Base-by-base conservation (phyloP, 2,888 invertebrate species). In the Oithona nana region DNA sequence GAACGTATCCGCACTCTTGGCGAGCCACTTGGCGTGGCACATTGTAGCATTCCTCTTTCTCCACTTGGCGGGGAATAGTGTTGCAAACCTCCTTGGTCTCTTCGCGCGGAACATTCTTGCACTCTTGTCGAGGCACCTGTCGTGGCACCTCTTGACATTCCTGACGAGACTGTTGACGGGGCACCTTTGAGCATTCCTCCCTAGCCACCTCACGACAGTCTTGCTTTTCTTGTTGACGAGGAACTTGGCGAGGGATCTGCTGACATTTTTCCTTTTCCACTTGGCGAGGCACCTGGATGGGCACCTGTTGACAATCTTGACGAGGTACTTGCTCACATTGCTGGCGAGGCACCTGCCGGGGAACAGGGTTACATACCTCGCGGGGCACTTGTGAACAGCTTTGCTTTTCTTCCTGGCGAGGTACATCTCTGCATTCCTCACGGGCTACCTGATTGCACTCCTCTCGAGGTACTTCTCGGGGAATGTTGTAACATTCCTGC, bases 271-370 rank as follows among this genome's bases (percentile, higher is more conserved):
- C 49, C n/a, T 49, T 39, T n/a, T 39, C 48, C 28, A 59, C 59
- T n/a, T 59, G 59, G 1, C 29, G 22, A 26, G 59, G 59, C 20
- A 59, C 59, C 48, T 62, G 62, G 24, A 48, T 57, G 31, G 56
- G 22, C 8, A 62, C 56, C 11, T 52, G 20, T 8, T 30, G 28
- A 20, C 62, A 62, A 4, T 54, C 48, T 28, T 62, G 54, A 6
- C 48, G 20, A 24, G 62, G 62, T 13, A 62, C 62, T 28, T 62
- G 48, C 20, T 49, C 26, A 22, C 60, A 60, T 60, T 60, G 51
- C 28, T 60, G 4, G n/a, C 62, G 20, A 20, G 54, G 22, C 39
- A 56, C 30, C 30, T 62, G 62, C 8, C 55, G n/a, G 22, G 56
- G 52, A 30, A 62, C 56, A 24, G 28, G 22, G 48, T 54, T 22